phyloP scores from a whole-genome alignment of 1,140 invertebrate genomes.

The Drosophila rufa region DNA sequence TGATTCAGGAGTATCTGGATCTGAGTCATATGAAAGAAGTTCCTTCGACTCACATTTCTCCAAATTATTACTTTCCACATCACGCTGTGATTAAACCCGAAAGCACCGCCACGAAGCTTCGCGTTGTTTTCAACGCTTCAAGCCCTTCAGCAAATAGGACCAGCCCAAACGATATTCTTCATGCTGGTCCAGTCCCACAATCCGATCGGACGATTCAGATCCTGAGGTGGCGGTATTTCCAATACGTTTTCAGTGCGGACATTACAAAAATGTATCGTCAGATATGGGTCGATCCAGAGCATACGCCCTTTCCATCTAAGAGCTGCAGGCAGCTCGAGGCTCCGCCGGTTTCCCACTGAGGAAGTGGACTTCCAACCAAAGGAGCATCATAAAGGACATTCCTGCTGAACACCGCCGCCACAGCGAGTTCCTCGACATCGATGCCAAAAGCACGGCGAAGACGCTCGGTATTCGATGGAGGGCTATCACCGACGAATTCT shows the following conservation, averaged over 20 bases:
- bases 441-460: constrained; percentile 43
- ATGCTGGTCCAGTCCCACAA: not conserved
- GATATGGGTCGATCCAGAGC: too few relatives aligned
- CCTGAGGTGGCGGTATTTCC: not conserved
- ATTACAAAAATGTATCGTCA: not conserved
- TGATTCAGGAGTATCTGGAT: not conserved
- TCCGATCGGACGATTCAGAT: not conserved
- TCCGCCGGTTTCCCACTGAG: constrained; percentile 2
- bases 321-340: not conserved
- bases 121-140: too few relatives aligned
- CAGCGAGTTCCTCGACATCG: constrained; percentile 25
- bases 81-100: not conserved
- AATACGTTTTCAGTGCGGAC: constrained; percentile 1
- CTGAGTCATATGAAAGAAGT: constrained; percentile 1
- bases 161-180: not conserved
- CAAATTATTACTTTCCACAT: not conserved
- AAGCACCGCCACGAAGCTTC: too few relatives aligned
- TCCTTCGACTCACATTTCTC: not conserved
- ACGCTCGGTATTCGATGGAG: constrained; percentile 55
- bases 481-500: constrained; percentile 51
- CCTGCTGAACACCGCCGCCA: constrained; percentile 13
- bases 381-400: constrained; percentile 5
- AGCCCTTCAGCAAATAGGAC: not conserved
- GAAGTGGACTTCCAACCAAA: constrained; percentile 12
- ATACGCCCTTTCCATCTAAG: not conserved